Evolutionary conservation across 2,797 vertebrate species (phyloP), one percentile per base, ranked within the genome.

Genomic region (Trachurus trachurus): DNA sequence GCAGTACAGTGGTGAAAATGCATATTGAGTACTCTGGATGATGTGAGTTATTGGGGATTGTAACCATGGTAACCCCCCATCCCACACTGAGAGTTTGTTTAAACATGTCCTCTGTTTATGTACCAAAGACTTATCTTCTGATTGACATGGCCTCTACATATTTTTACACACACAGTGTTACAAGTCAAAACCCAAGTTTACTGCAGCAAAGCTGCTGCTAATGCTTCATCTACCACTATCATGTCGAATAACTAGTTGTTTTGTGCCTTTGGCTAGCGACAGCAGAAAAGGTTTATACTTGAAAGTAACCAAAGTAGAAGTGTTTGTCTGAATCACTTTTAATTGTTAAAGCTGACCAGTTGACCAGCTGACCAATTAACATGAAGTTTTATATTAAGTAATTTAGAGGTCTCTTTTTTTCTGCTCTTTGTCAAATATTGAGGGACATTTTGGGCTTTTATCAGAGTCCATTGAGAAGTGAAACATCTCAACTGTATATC

Each of bases 121-220:
- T 53, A 47, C 66, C 58, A 83, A 83, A 79, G 56, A 58, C 9
- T 61, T 61, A 1, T 29, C 13, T 5, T 31, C 37, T 70, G 5
- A 76, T 60, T 53, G 2, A 34, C 12, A 1, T 9, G 7, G 1
- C 12, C 42, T 0, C 37, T 29, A 1, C 0, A 16, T n/a, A n/a
- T n/a, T n/a, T n/a, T n/a, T n/a, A n/a, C n/a, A n/a, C n/a, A n/a
- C 0, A 52, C 50, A 11, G 1, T 53, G n/a, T 77, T 50, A 2
- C 13, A 49, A 45, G 65, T 80, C 65, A 73, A 62, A 73, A 62
- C 16, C 26, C 22, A 2, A 29, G 47, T 77, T 83, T 75, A 66
- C 77, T 26, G 37, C 45, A 9, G 39, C 54, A 34, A 45, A 61
- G 52, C 64, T 44, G 52, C 29, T 60, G 71, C 71, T 40, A 73